Conservation (phyloP, 2,113 vertebrate species). For the Myrmophylax atrothorax region DNA sequence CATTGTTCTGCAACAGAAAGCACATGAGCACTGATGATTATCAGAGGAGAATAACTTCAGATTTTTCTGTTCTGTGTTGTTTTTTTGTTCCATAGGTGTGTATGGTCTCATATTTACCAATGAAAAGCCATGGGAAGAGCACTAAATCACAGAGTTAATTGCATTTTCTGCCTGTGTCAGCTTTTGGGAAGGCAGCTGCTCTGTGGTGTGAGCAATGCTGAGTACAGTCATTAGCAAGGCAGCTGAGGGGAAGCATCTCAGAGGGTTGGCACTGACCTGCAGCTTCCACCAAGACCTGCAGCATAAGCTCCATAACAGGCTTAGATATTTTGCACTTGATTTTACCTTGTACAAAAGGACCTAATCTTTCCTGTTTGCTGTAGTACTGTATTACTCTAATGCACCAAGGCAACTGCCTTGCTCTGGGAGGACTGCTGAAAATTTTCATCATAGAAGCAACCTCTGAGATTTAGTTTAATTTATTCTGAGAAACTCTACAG, state of each 20-base stretch:
- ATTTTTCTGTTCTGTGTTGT: not conserved
- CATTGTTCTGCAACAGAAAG: not conserved
- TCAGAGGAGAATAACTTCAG: not conserved
- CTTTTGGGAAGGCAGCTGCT: not conserved
- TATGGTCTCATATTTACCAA: not conserved
- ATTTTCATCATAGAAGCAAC: not conserved
- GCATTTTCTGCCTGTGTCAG: not conserved
- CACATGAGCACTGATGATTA: not conserved
- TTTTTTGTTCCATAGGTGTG: not conserved
- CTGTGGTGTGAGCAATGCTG: not conserved
- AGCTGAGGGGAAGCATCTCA: not conserved
- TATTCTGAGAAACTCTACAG: not conserved
- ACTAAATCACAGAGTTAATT: not conserved
- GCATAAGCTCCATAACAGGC: not conserved
- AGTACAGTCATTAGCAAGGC: not conserved
- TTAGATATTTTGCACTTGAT: not conserved
- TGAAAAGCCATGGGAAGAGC: not conserved
- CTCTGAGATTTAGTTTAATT: slow-evolving; percentile 5
- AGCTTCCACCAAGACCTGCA: not conserved
- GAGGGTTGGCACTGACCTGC: not conserved
- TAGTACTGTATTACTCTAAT: not conserved
- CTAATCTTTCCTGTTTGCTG: not conserved
- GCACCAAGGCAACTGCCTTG: not conserved
- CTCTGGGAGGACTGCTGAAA: not conserved
- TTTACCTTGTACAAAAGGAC: not conserved